Evolutionary conservation across 2,113 vertebrate species (phyloP), one percentile per base, ranked within the genome.

Genomic region (Sebastes schlegelii): DNA sequence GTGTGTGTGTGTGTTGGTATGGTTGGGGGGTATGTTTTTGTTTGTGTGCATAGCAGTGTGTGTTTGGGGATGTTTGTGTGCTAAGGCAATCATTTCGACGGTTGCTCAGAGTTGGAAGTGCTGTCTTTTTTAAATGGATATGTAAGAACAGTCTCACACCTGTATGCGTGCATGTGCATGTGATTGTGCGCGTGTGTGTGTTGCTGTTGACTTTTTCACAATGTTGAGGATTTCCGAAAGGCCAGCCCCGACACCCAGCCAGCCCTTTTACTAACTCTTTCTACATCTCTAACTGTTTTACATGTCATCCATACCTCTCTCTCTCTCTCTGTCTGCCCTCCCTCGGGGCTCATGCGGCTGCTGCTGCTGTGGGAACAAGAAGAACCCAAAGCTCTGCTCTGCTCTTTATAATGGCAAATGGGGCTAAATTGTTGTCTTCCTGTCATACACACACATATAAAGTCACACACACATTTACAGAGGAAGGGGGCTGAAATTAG

Each of bases 351-450:
- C 16, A 65, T 23, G 23, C 16, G 79, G 48, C 72, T 68, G 77
- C 86, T 72, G 80, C 66, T 81, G 77, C 64, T n/a, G 80, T 84
- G 89, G 90, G 88, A 86, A 90, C 84, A 62, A 77, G 74, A 86
- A 82, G 78, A 84, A 80, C 57, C 45, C 1, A 5, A 23, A 77
- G 79, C 74, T 61, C 71, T 7, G 82, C 90, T 96, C 23, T 23
- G 23, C 23, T 23, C 23, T 23, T 23, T 23, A 23, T 23, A 23
- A 23, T 23, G 23, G 23, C 96, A 97, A 97, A 97, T 97, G 96
- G 93, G 94, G 92, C 95, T 93, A 96, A 97, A 97, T 97, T 96
- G 96, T 97, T 97, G 96, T 97, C 96, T 97, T 97, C 96, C 97
- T 96, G 96, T 96, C 68, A 55, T 42, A 46, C 54, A 54, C 70